Conservation (phyloP, 1,140 invertebrate genomes). For the Lepidurus apus region DNA sequence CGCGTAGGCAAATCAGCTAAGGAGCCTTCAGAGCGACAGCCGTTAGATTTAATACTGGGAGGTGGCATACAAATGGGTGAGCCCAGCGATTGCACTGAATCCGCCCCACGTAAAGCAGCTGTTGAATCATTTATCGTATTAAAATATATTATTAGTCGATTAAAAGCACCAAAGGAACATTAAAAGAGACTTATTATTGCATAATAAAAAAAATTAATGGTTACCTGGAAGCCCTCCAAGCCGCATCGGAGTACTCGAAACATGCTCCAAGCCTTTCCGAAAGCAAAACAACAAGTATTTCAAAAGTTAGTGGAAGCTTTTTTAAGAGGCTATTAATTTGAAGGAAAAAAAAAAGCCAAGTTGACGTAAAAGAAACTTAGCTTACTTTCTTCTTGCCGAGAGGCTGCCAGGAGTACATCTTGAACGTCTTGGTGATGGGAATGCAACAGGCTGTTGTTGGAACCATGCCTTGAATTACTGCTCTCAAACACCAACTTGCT, state of each 20-base stretch:
- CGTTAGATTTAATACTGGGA: background rate
- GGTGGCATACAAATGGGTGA: background rate
- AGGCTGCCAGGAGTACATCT: background rate
- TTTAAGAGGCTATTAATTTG: background rate
- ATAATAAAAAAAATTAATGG: background rate
- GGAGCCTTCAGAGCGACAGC: background rate
- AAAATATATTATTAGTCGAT: background rate
- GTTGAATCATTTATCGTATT: background rate
- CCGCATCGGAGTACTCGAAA: background rate
- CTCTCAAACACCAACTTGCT: background rate
- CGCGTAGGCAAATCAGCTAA: background rate
- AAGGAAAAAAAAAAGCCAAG: too few relatives aligned
- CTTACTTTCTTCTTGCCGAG: conserved; percentile 7
- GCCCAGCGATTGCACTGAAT: background rate
- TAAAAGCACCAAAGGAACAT: background rate
- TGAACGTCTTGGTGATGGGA: conserved; percentile 8
- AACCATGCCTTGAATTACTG: background rate
- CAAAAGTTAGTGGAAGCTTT: background rate
- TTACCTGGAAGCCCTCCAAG: background rate
- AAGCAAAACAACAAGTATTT: background rate
- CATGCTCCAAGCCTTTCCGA: background rate
- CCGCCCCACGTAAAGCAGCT: background rate
- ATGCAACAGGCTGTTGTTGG: background rate
- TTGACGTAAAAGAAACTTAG: too few relatives aligned
- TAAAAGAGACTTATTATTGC: background rate